Evolutionary conservation across 1,140 invertebrate genomes (phyloP), one percentile per base, ranked within the genome.

Genomic region (Anoplolepis gracilipes): DNA sequence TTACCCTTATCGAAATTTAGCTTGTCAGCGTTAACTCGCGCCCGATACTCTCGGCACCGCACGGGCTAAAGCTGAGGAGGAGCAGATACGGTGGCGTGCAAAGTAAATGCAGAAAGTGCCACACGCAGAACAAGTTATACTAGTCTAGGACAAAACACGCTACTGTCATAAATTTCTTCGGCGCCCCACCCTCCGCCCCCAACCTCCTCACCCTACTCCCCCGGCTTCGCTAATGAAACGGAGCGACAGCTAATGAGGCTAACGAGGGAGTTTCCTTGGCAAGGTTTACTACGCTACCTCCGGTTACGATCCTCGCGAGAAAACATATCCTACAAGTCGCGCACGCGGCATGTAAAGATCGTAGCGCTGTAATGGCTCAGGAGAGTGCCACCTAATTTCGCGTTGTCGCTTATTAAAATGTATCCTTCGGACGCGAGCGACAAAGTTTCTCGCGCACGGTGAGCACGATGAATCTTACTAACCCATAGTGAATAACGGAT

Each of bases 131-230:
- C 16, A 69, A 77, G 70, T 85, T 72, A 22, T 39, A 16, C 46
- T 49, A 33, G 33, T 77, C 13, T 55, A 55, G 33, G 49, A 86
- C 84, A 85, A 85, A 84, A 72, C 46, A 49, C 49, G 85, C 81
- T 39, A 76, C 72, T 42, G 53, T 86, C 79, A 84, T 84, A 86
- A 86, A 85, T 87, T 87, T 87, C 85, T 87, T 87, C 49, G 62
- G 73, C 53, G 39, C 39, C 62, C 25, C 1, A 11, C 49, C 28
- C 30, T 49, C 4, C 4, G 16, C 16, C 4, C 13, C 42, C 33
- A 4, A 6, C 39, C 1, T 13, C 2, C 13, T 19, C 42, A 49
- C 19, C 1, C 46, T 49, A 61, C 85, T 25, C 84, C 53, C 62
- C 64, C 46, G 5, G 69, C 53, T 77, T 85, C 19, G 62, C 62